Evolutionary conservation across 2,113 vertebrate genomes (phyloP).

Genomic region (Hoplias malabaricus): DNA sequence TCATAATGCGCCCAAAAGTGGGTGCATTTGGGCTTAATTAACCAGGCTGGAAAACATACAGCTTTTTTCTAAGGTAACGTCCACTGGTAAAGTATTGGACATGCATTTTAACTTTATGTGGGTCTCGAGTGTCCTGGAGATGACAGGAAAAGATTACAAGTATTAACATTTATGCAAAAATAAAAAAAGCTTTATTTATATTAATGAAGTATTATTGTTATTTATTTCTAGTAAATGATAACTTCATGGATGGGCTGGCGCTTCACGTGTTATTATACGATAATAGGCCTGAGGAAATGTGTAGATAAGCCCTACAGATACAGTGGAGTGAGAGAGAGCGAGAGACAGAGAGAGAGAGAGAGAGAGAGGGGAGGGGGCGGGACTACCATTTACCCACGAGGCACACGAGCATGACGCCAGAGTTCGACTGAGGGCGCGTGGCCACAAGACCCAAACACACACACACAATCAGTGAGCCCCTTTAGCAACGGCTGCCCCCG

Average conservation of each 20-base stretch:
- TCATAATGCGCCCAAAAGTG: too few relatives aligned
- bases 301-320: background rate
- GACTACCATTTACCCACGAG: background rate
- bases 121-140: too few relatives aligned
- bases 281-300: too few relatives aligned
- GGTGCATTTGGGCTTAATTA: too few relatives aligned
- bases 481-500: background rate
- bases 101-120: too few relatives aligned
- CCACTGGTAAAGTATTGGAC: too few relatives aligned
- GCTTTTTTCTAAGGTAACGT: too few relatives aligned
- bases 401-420: constrained; percentile 11
- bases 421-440: constrained; percentile 22
- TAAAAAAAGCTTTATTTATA: background rate
- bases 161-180: background rate
- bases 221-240: too few relatives aligned
- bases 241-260: too few relatives aligned
- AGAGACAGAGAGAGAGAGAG: background rate
- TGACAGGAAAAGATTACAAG: background rate
- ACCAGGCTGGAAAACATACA: too few relatives aligned
- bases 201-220: too few relatives aligned
- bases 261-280: too few relatives aligned
- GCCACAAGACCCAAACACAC: constrained; percentile 3
- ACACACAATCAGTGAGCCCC: background rate
- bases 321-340: background rate
- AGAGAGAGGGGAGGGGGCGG: constrained; percentile 6